Evolutionary conservation across 2,797 vertebrate species (phyloP), one percentile per base, ranked within the genome.

Genomic region (Gallinago nigripennis): DNA sequence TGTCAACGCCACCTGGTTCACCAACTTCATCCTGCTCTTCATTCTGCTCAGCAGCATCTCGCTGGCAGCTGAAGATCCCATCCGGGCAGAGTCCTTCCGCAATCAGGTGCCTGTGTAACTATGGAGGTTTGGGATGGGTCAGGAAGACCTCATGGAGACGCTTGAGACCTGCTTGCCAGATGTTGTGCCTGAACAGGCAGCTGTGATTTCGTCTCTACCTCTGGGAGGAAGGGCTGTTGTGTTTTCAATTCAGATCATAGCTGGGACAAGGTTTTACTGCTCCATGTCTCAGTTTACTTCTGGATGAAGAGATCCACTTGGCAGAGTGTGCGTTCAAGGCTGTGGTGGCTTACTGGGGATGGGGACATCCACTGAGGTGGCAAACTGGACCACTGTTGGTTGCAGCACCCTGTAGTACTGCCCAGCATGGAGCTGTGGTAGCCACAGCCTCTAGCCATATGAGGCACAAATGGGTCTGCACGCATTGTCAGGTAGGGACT

Each of bases 1-100:
- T 41, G 98, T 99, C 97, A 99, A 99, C 2, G 99, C 99, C 94
- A 99, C 99, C 8, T 99, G 99, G 96, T 99, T 99, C 97, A 99
- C 99, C 97, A 99, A 99, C 97, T 98, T 99, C 94, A 99, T 99
- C 98, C 98, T 99, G 64, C 98, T 99, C 88, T 99, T 99, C 98
- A 99, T 99, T 97, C 98, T 99, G 93, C 99, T 99, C 84, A 99
- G 99, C 95, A 99, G 99, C 50, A 99, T 99, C 70, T 99, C 99
- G 0, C 97, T 99, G 97, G 99, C 99, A 11, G 99, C 99, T 1
- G 99, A 99, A 96, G 99, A 99, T 95, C 99, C 99, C 90, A 99
- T 99, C 21, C 98, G 99, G 65, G 98, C 99, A 0, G 98, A 98
- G 43, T 99, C 99, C 53, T 98, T 99, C 96, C 98, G 99, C 93